Percentiles rank a stretch among this genome's conserved stretches.
Conservation (phyloP, 2,113 vertebrate species). For the Noctilio leporinus region DNA sequence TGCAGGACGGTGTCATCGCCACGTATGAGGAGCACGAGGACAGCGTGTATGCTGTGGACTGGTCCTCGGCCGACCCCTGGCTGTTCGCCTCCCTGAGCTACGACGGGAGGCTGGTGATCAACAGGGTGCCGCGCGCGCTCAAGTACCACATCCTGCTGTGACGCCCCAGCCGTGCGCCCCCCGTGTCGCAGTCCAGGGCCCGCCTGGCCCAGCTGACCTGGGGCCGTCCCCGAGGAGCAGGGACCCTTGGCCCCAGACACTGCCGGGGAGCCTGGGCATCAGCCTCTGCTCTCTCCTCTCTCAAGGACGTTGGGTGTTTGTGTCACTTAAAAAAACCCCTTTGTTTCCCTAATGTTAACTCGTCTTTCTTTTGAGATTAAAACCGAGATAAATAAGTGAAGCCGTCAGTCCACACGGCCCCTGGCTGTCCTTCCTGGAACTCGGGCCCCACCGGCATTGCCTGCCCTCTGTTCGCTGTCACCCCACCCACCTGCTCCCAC, state of each 20-base stretch:
- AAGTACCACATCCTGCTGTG: slow-evolving; percentile 90
- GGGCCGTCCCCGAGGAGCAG: too few species aligned
- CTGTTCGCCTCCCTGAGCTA: slow-evolving; percentile 98
- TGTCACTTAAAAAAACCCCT: not conserved
- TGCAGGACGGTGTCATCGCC: slow-evolving; percentile 94
- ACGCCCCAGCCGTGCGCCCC: too few species aligned
- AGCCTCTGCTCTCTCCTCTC: not conserved
- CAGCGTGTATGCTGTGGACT: slow-evolving; percentile 97
- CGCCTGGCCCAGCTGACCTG: not conserved
- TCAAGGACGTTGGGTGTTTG: not conserved
- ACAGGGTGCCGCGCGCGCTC: slow-evolving; percentile 93
- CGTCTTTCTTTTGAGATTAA: not conserved
- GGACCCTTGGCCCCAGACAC: too few species aligned
- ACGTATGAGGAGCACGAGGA: slow-evolving; percentile 99
- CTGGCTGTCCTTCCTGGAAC: not conserved
- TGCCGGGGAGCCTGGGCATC: fast-evolving
- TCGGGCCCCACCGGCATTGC: not conserved
- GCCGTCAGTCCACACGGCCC: fast-evolving
- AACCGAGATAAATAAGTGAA: not conserved
- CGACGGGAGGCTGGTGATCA: slow-evolving; percentile 97
- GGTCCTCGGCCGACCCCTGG: slow-evolving; percentile 98
- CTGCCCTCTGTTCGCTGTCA: not conserved
- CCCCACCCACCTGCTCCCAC: not conserved
- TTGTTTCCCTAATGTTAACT: fast-evolving
- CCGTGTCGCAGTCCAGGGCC: too few species aligned